These are phyloP conservation scores for Phalacrocorax brasilianus DNA, from an alignment of 2,113 vertebrate genomes.

Conservation along the genomic window DNA sequence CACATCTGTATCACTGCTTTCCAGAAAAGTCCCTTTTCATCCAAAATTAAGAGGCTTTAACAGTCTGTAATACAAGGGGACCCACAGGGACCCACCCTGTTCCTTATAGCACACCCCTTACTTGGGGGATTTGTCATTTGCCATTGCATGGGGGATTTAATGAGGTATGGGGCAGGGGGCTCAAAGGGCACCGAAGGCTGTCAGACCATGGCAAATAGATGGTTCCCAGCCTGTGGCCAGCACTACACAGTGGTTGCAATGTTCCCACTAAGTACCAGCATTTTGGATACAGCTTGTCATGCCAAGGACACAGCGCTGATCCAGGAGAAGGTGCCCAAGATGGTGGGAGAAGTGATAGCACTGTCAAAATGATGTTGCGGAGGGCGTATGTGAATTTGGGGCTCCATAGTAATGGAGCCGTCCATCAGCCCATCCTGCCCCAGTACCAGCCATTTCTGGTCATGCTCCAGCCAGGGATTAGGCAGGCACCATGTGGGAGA, in stretches of 20 bases:
- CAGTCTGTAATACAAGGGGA: neutral
- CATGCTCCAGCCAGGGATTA: neutral
- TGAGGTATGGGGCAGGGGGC: neutral
- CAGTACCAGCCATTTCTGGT: neutral
- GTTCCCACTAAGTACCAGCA: neutral
- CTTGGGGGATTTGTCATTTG: neutral
- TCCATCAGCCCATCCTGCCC: neutral
- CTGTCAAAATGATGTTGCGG: neutral
- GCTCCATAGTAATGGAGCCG: neutral
- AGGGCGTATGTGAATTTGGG: neutral
- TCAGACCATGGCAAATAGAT: neutral
- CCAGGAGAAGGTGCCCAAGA: neutral
- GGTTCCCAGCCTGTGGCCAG: neutral
- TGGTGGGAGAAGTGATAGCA: neutral
- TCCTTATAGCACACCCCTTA: neutral
- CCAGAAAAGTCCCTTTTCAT: neutral
- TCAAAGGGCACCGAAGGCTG: neutral
- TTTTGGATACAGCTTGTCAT: neutral
- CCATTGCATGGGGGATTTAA: accelerated
- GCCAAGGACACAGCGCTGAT: neutral
- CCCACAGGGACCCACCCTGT: accelerated
- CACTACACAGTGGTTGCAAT: neutral
- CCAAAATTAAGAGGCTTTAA: neutral
- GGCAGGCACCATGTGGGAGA: neutral
- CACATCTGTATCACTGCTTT: neutral